Conservation (phyloP, 2,888 invertebrate genomes). For the Mesorhabditis belari region DNA sequence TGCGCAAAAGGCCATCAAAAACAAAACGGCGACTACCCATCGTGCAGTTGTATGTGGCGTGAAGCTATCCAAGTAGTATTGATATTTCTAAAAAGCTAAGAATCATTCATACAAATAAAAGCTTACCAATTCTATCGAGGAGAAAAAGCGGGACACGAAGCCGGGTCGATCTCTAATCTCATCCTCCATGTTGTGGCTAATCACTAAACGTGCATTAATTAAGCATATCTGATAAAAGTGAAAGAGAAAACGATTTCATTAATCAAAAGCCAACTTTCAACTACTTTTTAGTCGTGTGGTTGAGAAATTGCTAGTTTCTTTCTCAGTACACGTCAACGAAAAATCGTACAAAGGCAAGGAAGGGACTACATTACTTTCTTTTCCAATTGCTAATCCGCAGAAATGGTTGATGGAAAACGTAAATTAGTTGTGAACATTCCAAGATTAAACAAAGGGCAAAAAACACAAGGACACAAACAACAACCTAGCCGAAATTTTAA, state of each 20-base stretch:
- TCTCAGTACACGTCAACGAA: not conserved
- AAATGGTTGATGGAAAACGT: not conserved
- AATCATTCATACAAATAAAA: not conserved
- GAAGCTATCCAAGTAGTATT: slow-evolving; percentile 50
- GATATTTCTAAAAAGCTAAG: slow-evolving; percentile 45
- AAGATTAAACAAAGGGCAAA: too few species aligned
- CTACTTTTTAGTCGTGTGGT: too few species aligned
- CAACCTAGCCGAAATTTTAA: too few species aligned
- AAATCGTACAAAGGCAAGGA: not conserved
- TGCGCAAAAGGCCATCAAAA: slow-evolving; percentile 35
- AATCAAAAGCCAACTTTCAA: too few species aligned
- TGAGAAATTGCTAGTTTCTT: too few species aligned
- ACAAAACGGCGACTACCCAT: slow-evolving; percentile 45
- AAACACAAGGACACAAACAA: too few species aligned
- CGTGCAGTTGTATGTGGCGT: slow-evolving; percentile 48
- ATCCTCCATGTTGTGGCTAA: slow-evolving; percentile 49
- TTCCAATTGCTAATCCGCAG: too few species aligned
- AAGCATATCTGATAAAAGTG: too few species aligned
- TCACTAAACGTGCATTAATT: too few species aligned
- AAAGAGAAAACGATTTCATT: too few species aligned
- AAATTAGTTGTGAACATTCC: not conserved
- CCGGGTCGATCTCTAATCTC: slow-evolving; percentile 46
- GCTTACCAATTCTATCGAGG: slow-evolving; percentile 42
- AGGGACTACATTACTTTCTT: too few species aligned
- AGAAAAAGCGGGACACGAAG: slow-evolving; percentile 38